Evolutionary conservation across 2,113 vertebrate species (phyloP).

Genomic region (Puntigrus tetrazona): DNA sequence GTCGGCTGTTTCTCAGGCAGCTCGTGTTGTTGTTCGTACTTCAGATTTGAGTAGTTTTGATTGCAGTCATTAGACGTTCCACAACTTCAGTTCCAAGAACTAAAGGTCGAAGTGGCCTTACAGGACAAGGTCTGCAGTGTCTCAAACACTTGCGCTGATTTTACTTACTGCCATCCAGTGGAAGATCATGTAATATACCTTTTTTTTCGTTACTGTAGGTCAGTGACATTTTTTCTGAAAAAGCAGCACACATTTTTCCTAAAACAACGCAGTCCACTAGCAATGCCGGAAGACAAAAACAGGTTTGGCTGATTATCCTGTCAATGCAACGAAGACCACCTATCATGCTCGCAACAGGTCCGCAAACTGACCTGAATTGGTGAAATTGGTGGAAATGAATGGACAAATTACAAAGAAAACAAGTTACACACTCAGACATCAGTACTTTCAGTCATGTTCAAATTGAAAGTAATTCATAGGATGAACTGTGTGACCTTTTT

Average conservation of each 20-base stretch:
- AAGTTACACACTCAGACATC: neutral
- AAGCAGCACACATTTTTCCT: neutral
- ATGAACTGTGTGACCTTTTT: neutral
- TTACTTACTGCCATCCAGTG: constrained; percentile 13
- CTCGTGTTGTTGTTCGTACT: constrained; percentile 20
- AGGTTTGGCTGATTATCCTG: neutral
- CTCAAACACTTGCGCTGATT: constrained; percentile 10
- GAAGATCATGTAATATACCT: neutral
- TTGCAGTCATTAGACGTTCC: constrained; percentile 26
- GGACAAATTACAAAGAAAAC: constrained; percentile 15
- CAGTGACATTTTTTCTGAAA: too few species aligned
- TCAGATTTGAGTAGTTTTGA: constrained; percentile 17
- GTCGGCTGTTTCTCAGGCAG: constrained; percentile 20
- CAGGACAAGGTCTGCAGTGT: neutral
- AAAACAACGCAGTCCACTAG: neutral
- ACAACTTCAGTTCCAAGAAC: neutral
- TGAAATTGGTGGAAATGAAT: neutral
- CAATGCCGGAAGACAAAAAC: neutral
- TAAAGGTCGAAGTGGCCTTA: constrained; percentile 5
- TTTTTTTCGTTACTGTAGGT: neutral
- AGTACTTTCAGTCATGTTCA: neutral
- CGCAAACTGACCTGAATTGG: neutral
- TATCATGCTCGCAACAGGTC: neutral
- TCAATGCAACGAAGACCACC: neutral
- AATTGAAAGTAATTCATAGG: neutral